Evolutionary conservation across 2,797 vertebrate genomes (phyloP).

Genomic region (Sebastolobus altivelis): DNA sequence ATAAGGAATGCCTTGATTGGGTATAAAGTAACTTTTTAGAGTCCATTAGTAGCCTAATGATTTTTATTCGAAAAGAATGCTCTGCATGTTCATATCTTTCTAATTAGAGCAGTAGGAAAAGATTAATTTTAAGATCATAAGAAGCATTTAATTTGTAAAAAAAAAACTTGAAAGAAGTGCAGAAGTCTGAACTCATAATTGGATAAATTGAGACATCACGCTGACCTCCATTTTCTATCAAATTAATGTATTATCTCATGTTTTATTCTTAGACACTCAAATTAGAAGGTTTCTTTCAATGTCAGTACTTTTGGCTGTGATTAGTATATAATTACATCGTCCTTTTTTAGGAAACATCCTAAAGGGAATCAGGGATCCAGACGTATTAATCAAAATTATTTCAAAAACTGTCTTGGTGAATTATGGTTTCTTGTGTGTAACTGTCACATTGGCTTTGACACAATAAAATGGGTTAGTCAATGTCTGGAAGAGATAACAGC

Average conservation of each 20-base stretch:
- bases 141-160: not conserved
- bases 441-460: not conserved
- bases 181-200: not conserved
- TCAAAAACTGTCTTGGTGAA: not conserved
- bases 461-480: not conserved
- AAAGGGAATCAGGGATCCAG: not conserved
- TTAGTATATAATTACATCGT: slow-evolving; percentile 1
- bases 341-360: not conserved
- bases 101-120: not conserved
- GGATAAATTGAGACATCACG: not conserved
- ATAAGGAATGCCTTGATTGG: not conserved
- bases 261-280: not conserved
- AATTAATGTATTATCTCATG: not conserved
- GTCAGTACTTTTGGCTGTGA: not conserved
- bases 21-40: not conserved
- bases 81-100: not conserved
- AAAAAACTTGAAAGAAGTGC: not conserved
- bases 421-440: not conserved
- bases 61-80: not conserved
- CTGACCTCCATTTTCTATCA: not conserved
- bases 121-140: not conserved
- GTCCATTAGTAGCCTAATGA: not conserved
- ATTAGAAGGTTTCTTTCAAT: not conserved
- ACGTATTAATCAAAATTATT: not conserved
- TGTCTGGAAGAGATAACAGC: slow-evolving; percentile 1